These are phyloP conservation scores for Chromis chromis DNA, from an alignment of 2,797 vertebrate species.

Conservation along the genomic window DNA sequence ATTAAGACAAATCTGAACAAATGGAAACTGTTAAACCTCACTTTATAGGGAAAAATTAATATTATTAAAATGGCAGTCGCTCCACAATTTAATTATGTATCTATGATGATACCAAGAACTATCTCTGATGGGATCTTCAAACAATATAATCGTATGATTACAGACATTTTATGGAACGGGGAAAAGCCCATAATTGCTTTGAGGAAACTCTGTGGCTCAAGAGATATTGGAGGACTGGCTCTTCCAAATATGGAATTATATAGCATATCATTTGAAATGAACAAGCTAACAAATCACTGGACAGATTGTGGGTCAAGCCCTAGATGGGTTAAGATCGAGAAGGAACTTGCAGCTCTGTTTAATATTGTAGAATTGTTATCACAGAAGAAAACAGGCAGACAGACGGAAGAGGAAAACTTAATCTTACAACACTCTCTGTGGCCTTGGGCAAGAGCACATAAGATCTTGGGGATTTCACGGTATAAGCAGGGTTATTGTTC, in stretches of 20 bases:
- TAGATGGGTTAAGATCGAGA: conserved; percentile 8
- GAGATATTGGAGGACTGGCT: neutral
- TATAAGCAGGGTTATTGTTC: neutral
- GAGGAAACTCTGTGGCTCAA: neutral
- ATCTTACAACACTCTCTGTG: neutral
- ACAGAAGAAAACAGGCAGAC: neutral
- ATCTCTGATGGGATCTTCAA: conserved; percentile 2
- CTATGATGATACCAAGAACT: conserved; percentile 7
- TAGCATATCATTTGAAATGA: conserved; percentile 7
- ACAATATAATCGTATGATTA: conserved; percentile 25
- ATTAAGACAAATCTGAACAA: conserved; percentile 6
- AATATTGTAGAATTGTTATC: neutral
- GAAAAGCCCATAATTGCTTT: conserved; percentile 5
- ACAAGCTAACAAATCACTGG: conserved; percentile 1
- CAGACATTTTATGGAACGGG: neutral
- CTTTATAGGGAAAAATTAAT: neutral
- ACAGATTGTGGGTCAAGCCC: neutral
- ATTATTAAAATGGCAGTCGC: conserved; percentile 4
- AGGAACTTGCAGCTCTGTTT: neutral
- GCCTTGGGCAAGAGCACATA: neutral
- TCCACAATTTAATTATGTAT: conserved; percentile 12
- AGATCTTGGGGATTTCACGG: neutral
- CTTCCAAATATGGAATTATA: neutral
- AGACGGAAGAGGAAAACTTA: neutral
- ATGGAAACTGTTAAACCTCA: conserved; percentile 7